Percentiles rank a stretch among this genome's conserved stretches.
These are phyloP conservation scores for Acyrthosiphon pisum DNA, from an alignment of 1,140 invertebrate genomes.

Conservation along the genomic window DNA sequence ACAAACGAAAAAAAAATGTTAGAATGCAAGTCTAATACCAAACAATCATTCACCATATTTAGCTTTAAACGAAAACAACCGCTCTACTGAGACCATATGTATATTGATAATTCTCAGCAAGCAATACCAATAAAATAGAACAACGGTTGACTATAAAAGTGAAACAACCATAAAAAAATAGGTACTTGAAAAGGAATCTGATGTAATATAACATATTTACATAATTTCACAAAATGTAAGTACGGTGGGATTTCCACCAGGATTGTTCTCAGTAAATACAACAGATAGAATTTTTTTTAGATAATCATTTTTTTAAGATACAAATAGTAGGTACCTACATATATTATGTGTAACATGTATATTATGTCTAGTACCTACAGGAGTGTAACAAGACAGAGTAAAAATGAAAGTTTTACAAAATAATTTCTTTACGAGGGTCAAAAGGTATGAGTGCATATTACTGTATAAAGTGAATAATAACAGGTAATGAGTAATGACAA, in stretches of 20 bases:
- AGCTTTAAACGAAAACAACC: slow-evolving; percentile 8
- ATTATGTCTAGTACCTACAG: background rate
- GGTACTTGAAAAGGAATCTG: background rate
- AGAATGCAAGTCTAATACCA: background rate
- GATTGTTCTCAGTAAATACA: slow-evolving; percentile 28
- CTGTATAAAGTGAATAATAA: background rate
- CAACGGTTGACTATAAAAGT: background rate
- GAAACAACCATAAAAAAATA: background rate
- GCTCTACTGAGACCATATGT: slow-evolving; percentile 44
- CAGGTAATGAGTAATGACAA: background rate
- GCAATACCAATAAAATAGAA: slow-evolving; percentile 19
- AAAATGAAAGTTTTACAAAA: background rate
- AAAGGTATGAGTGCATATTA: background rate
- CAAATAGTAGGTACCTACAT: background rate
- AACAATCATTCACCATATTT: slow-evolving; percentile 22
- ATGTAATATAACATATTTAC: background rate
- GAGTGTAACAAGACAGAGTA: background rate
- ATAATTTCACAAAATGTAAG: background rate
- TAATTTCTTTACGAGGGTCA: background rate
- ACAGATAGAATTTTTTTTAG: too few species aligned
- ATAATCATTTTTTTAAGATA: background rate
- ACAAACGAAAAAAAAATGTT: slow-evolving; percentile 9
- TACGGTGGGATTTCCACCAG: background rate
- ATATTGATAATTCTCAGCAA: slow-evolving; percentile 51
- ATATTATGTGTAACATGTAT: background rate